A percentile compares a stretch with the other conserved stretches of the same genome.
phyloP scores from a whole-genome alignment of 2,113 vertebrate species.

The Probosciger aterrimus region DNA sequence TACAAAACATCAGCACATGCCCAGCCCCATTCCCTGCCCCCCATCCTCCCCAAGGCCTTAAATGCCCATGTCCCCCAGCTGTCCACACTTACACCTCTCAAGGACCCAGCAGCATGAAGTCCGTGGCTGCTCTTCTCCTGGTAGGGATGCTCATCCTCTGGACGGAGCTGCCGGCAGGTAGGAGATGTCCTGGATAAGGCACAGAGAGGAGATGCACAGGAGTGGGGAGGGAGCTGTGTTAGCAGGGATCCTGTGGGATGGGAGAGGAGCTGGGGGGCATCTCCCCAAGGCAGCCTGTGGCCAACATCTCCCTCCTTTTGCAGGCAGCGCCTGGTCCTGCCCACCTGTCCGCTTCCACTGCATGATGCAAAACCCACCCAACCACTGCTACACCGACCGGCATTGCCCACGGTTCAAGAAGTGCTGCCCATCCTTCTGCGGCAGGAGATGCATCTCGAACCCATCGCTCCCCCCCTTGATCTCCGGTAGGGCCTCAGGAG shows the following conservation, averaged over 20 bases:
- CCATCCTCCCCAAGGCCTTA: background rate
- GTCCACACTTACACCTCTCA: rapidly evolving
- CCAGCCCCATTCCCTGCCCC: background rate
- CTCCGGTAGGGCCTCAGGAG: background rate
- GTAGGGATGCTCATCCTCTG: slow-evolving; percentile 44
- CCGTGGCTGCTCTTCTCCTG: background rate
- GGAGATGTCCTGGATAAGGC: rapidly evolving
- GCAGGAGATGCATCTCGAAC: rapidly evolving
- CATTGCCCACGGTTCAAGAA: background rate
- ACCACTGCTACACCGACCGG: rapidly evolving
- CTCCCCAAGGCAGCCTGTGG: background rate
- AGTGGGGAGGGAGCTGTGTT: background rate
- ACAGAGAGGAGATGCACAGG: background rate
- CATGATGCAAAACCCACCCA: rapidly evolving
- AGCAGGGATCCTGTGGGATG: background rate
- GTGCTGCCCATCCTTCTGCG: background rate
- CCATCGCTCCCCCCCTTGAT: rapidly evolving
- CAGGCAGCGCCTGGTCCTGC: slow-evolving; percentile 47
- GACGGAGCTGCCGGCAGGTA: slow-evolving; percentile 34
- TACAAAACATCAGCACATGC: rapidly evolving
- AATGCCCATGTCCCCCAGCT: background rate
- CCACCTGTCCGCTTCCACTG: rapidly evolving
- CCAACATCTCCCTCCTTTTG: background rate
- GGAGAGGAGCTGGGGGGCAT: background rate
- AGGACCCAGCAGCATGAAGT: background rate